A percentile compares a stretch with the other conserved stretches of the same genome.
Evolutionary conservation across 2,113 vertebrate species (phyloP).

Genomic region (Elanoides forficatus): DNA sequence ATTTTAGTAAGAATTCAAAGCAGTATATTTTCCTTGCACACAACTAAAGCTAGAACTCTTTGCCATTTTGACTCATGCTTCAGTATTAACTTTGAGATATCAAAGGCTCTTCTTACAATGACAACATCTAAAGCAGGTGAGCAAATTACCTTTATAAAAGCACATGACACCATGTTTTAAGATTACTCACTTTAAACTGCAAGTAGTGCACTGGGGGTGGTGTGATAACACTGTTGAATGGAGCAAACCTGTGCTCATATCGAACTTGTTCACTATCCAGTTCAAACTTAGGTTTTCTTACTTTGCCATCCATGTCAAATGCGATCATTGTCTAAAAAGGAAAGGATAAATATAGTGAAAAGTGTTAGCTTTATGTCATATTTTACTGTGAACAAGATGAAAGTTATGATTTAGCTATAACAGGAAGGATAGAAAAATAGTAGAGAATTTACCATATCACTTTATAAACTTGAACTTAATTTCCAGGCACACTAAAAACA

Average conservation of each 20-base stretch:
- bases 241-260: conserved; percentile 97
- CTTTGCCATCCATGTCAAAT: conserved; percentile 98
- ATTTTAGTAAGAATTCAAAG: not conserved
- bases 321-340: conserved; percentile 92
- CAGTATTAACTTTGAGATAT: not conserved
- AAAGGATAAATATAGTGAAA: not conserved
- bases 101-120: not conserved
- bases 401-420: not conserved
- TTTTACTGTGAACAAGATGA: not conserved
- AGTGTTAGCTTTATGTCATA: not conserved
- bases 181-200: conserved; percentile 90
- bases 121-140: not conserved
- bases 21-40: not conserved
- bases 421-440: not conserved
- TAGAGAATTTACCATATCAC: not conserved
- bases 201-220: conserved; percentile 96
- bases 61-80: not conserved
- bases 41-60: not conserved
- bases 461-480: not conserved
- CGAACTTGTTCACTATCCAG: conserved; percentile 97
- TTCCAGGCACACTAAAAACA: not conserved
- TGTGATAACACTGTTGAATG: conserved; percentile 97
- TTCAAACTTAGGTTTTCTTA: conserved; percentile 96
- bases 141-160: not conserved
- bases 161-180: not conserved